Evolutionary conservation across 2,113 vertebrate species (phyloP).

Genomic region (Eleginops maclovinus): DNA sequence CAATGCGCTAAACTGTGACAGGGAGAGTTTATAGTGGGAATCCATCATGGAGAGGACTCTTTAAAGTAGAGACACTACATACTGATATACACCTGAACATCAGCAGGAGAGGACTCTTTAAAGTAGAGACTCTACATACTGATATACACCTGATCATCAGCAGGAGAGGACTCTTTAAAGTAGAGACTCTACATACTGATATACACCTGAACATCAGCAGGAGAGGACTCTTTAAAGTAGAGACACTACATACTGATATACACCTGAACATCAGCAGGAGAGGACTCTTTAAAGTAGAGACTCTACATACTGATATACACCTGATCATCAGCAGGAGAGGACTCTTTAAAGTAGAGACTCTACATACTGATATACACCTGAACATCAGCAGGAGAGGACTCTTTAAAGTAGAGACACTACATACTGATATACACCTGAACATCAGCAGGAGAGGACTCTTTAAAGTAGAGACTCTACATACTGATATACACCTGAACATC

Average conservation of each 20-base stretch:
- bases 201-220: neutral
- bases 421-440: too few relatives aligned
- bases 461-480: neutral
- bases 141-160: neutral
- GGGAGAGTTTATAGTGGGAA: neutral
- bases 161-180: neutral
- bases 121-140: too few relatives aligned
- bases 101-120: neutral
- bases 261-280: neutral
- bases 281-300: neutral
- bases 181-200: neutral
- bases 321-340: neutral
- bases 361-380: too few relatives aligned
- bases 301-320: too few relatives aligned
- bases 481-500: neutral
- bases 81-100: neutral
- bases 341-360: neutral
- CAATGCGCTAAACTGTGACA: too few relatives aligned
- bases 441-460: neutral
- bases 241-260: too few relatives aligned
- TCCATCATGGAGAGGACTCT: too few relatives aligned
- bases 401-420: neutral
- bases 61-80: neutral
- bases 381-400: neutral
- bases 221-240: neutral